phyloP scores from a whole-genome alignment of 2,797 vertebrate species.

The Urosaurus nigricauda region DNA sequence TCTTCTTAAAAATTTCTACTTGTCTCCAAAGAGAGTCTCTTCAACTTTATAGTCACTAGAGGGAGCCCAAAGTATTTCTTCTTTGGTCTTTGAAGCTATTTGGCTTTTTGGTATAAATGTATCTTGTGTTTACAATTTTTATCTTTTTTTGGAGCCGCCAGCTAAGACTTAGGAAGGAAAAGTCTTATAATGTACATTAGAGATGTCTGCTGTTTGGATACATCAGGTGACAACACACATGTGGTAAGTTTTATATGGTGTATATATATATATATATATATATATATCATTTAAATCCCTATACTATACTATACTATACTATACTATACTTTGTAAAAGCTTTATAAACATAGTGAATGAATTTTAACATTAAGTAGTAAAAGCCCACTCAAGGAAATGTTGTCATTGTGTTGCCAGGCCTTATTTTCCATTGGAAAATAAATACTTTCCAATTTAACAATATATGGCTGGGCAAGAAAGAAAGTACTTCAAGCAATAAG shows the following conservation, averaged over 20 bases:
- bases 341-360: neutral
- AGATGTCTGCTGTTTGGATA: neutral
- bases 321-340: neutral
- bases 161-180: neutral
- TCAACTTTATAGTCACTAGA: constrained; percentile 43
- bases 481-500: neutral
- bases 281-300: neutral
- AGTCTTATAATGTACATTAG: neutral
- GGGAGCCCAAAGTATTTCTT: constrained; percentile 63
- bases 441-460: constrained; percentile 9
- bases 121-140: neutral
- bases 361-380: neutral
- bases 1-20: neutral
- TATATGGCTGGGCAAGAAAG: neutral
- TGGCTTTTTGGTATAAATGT: neutral
- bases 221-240: neutral
- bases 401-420: neutral
- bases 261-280: no score
- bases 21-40: neutral
- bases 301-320: neutral
- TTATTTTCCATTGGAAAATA: neutral
- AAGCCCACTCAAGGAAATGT: neutral
- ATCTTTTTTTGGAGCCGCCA: neutral
- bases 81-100: neutral
- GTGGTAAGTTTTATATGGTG: constrained; percentile 24